Evolutionary conservation across 2,797 vertebrate genomes (phyloP).

Genomic region (Oreortyx pictus): DNA sequence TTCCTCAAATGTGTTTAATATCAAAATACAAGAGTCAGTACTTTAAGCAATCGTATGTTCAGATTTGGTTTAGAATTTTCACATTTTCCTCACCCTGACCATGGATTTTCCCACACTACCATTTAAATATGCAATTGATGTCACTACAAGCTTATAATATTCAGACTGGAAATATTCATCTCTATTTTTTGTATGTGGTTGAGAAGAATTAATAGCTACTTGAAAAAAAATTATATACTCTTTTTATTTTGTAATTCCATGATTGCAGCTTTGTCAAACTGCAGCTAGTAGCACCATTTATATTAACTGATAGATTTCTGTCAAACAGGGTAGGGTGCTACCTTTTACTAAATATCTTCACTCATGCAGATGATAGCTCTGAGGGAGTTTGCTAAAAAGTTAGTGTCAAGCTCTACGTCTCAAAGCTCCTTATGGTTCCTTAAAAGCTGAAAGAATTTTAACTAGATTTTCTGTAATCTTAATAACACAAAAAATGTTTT

Average conservation of each 20-base stretch:
- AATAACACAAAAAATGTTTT: constrained; percentile 73
- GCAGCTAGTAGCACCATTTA: constrained; percentile 61
- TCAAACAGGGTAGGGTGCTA: constrained; percentile 67
- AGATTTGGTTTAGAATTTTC: constrained; percentile 9
- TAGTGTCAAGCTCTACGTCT: constrained; percentile 73
- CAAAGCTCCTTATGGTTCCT: constrained; percentile 79
- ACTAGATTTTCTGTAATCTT: constrained; percentile 78
- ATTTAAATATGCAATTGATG: constrained; percentile 4
- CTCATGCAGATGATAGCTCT: constrained; percentile 74
- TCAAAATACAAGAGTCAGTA: neutral
- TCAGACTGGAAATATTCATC: neutral
- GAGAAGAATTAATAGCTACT: constrained; percentile 5
- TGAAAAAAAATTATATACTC: constrained; percentile 24
- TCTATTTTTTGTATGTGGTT: constrained; percentile 23
- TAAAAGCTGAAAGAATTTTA: constrained; percentile 79
- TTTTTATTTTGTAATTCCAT: constrained; percentile 55
- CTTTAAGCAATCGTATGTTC: neutral
- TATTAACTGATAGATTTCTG: constrained; percentile 60
- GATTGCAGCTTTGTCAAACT: constrained; percentile 56
- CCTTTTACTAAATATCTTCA: constrained; percentile 77
- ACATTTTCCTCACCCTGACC: neutral
- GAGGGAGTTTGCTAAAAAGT: constrained; percentile 75
- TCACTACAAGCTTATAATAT: neutral
- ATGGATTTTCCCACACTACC: neutral
- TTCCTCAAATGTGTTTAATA: neutral